phyloP scores from a whole-genome alignment of 2,113 vertebrate genomes.

The Saguinus imperator region DNA sequence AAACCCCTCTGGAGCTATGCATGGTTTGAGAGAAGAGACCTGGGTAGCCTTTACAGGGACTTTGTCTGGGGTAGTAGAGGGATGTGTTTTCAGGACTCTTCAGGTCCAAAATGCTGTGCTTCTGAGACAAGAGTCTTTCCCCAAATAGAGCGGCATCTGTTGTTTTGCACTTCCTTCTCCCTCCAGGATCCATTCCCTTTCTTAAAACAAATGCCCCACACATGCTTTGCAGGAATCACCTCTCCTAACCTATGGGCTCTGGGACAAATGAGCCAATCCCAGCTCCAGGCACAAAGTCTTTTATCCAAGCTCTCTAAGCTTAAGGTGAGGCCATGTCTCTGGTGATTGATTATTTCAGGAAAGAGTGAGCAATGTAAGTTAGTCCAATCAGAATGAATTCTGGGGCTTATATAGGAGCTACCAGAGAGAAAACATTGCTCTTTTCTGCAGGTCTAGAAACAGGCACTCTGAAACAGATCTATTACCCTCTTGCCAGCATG shows the following conservation, averaged over 20 bases:
- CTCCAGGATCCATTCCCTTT: background rate
- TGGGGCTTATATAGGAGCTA: background rate
- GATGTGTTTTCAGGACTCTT: background rate
- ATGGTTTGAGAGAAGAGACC: background rate
- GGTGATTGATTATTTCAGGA: background rate
- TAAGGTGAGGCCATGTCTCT: background rate
- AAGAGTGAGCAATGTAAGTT: background rate
- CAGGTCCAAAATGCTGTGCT: background rate
- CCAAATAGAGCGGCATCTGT: background rate
- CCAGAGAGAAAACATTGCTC: background rate
- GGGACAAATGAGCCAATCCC: background rate
- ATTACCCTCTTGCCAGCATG: background rate
- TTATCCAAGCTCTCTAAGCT: background rate
- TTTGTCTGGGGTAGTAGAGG: background rate
- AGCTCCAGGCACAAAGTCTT: background rate
- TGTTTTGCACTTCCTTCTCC: background rate
- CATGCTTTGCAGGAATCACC: background rate
- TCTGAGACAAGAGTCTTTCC: background rate
- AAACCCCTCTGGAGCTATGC: background rate
- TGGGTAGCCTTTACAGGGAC: fast-evolving
- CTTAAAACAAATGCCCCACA: background rate
- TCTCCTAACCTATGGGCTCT: background rate
- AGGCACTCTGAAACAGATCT: background rate
- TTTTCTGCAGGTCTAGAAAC: background rate
- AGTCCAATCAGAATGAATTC: background rate